phyloP scores from a whole-genome alignment of 2,113 vertebrate genomes.

The Ancistrus triradiatus region DNA sequence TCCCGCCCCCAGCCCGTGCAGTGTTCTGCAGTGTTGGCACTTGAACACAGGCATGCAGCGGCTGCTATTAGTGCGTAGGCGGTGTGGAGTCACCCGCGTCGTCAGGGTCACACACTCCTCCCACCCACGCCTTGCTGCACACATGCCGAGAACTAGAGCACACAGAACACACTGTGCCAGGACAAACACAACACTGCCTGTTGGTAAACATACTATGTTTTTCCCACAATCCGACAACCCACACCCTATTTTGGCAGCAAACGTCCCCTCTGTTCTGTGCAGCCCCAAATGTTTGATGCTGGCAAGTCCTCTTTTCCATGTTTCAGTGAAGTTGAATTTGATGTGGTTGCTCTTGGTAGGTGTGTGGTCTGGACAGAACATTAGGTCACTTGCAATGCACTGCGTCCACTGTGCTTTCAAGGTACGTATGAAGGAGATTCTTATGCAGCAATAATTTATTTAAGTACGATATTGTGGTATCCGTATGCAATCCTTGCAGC shows the following conservation, averaged over 20 bases:
- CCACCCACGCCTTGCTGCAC: constrained; percentile 36
- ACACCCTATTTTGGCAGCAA: constrained; percentile 17
- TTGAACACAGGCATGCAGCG: constrained; percentile 39
- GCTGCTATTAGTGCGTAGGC: constrained; percentile 44
- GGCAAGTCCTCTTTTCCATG: too few species aligned
- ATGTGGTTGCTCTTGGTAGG: too few species aligned
- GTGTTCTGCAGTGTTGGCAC: constrained; percentile 34
- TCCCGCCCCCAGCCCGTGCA: constrained; percentile 17
- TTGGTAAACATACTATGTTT: constrained; percentile 42
- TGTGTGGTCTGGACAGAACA: too few species aligned
- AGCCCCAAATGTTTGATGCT: too few species aligned
- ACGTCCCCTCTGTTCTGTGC: too few species aligned
- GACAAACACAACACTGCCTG: constrained; percentile 47
- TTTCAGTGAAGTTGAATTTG: too few species aligned
- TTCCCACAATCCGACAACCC: constrained; percentile 28
- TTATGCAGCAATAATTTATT: too few species aligned
- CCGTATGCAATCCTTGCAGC: too few species aligned
- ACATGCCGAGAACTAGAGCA: constrained; percentile 22
- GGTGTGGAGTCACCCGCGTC: constrained; percentile 44
- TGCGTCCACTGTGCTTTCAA: too few species aligned
- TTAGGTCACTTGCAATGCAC: too few species aligned
- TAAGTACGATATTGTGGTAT: too few species aligned
- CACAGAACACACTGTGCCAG: constrained; percentile 41
- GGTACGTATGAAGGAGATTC: too few species aligned
- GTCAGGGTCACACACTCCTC: constrained; percentile 48